These are phyloP conservation scores for Aspidiotus rigidus DNA, from an alignment of 2,888 invertebrate species.

Conservation along the genomic window DNA sequence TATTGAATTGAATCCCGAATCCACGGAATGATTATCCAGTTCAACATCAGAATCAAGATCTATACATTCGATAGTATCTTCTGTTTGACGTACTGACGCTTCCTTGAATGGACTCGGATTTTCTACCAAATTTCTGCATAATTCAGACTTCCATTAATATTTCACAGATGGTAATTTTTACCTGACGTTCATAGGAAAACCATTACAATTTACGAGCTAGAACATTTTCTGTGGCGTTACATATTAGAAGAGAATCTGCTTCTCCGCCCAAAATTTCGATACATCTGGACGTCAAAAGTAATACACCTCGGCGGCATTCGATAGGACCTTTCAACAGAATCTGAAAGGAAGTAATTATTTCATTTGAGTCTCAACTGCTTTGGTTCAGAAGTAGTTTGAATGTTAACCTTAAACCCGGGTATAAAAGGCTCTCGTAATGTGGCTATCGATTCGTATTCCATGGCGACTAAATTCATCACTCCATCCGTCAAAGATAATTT, in stretches of 20 bases:
- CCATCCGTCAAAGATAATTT: constrained; percentile 40
- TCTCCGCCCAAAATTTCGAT: constrained; percentile 37
- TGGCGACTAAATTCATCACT: constrained; percentile 37
- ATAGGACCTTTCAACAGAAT: constrained; percentile 44
- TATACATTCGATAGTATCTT: not conserved
- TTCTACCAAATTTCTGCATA: constrained; percentile 7
- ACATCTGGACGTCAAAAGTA: constrained; percentile 45
- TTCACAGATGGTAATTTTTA: not conserved
- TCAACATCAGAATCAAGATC: not conserved
- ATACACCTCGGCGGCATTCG: constrained; percentile 45
- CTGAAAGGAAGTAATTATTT: constrained; percentile 44
- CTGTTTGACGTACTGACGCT: not conserved
- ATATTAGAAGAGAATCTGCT: constrained; percentile 6
- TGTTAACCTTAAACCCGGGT: constrained; percentile 40
- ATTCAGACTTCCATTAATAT: not conserved
- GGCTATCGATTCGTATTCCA: constrained; percentile 39
- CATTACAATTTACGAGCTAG: constrained; percentile 16
- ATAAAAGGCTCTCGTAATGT: constrained; percentile 37
- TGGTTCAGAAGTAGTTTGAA: not conserved
- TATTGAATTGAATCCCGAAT: not conserved
- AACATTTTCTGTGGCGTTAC: constrained; percentile 13
- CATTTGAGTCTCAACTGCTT: not conserved
- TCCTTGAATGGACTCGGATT: constrained; percentile 8
- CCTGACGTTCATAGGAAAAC: not conserved
- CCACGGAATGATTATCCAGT: not conserved